Conservation (phyloP, 2,888 invertebrate genomes). For the Eristalis arbustorum region DNA sequence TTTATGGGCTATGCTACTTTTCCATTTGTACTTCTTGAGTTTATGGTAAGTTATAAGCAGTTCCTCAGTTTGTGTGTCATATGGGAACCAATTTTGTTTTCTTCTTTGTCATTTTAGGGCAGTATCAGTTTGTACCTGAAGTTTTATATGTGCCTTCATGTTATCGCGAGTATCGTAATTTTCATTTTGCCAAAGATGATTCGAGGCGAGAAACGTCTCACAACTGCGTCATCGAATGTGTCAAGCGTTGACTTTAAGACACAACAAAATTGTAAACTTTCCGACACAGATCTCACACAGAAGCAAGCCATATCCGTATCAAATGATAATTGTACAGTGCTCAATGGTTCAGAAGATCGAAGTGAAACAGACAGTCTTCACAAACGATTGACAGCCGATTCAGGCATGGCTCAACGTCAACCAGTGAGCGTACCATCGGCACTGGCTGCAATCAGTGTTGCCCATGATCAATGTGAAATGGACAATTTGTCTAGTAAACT, state of each 20-base stretch:
- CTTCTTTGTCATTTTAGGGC: conserved; percentile 80
- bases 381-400: conserved; percentile 27
- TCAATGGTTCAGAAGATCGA: neutral
- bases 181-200: conserved; percentile 78
- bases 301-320: neutral
- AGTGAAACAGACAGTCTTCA: conserved; percentile 2
- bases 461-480: conserved; percentile 80
- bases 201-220: conserved; percentile 75
- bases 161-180: conserved; percentile 78
- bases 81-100: neutral
- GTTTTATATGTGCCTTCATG: conserved; percentile 80
- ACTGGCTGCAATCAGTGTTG: conserved; percentile 77
- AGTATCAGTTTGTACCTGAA: conserved; percentile 82
- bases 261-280: conserved; percentile 38
- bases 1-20: conserved; percentile 94
- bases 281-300: conserved; percentile 52
- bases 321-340: neutral
- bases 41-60: conserved; percentile 85
- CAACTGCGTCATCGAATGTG: conserved; percentile 41
- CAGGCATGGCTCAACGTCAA: conserved; percentile 33
- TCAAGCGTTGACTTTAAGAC: conserved; percentile 17
- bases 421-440: conserved; percentile 71
- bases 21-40: conserved; percentile 94
- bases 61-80: neutral
- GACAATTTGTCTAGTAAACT: conserved; percentile 79